These are phyloP conservation scores for Apostichopus japonicus DNA, from an alignment of 35 echinoderm and acorn worm genomes.

Conservation along the genomic window DNA sequence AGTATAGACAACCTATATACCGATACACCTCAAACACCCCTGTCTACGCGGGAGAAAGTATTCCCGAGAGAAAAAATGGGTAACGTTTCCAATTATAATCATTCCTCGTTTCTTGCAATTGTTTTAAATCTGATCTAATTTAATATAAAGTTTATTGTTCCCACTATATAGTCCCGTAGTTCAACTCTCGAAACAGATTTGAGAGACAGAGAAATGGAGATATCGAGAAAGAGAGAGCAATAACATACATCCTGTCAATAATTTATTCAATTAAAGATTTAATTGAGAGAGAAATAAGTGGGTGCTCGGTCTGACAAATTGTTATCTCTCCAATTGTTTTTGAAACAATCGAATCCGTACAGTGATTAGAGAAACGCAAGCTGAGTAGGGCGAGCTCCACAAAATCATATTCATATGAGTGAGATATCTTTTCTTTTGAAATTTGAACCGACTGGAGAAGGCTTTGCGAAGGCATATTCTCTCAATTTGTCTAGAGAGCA, in stretches of 20 bases:
- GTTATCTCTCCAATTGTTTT: slow-evolving; percentile 42
- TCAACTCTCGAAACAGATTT: not conserved
- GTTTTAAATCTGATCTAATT: slow-evolving; percentile 2
- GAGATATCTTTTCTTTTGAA: not conserved
- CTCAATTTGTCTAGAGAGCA: slow-evolving; percentile 29
- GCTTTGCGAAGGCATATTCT: not conserved
- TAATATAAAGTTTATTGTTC: not conserved
- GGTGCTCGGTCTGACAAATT: slow-evolving; percentile 38
- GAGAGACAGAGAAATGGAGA: not conserved
- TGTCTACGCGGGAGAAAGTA: not conserved
- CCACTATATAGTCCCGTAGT: not conserved
- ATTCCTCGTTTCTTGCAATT: not conserved
- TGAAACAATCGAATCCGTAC: slow-evolving; percentile 22
- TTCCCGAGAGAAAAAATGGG: not conserved
- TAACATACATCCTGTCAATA: slow-evolving; percentile 41
- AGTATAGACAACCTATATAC: too few relatives aligned
- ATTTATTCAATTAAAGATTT: slow-evolving; percentile 12
- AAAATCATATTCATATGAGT: slow-evolving; percentile 17
- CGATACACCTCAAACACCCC: too few relatives aligned
- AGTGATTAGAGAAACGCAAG: slow-evolving; percentile 29
- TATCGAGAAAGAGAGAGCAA: not conserved
- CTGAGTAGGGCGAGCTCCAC: not conserved
- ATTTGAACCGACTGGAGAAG: slow-evolving; percentile 6
- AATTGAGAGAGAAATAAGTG: slow-evolving; percentile 37
- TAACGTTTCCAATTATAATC: not conserved